phyloP scores from a whole-genome alignment of 1,140 invertebrate genomes.

The Platyura marginata region DNA sequence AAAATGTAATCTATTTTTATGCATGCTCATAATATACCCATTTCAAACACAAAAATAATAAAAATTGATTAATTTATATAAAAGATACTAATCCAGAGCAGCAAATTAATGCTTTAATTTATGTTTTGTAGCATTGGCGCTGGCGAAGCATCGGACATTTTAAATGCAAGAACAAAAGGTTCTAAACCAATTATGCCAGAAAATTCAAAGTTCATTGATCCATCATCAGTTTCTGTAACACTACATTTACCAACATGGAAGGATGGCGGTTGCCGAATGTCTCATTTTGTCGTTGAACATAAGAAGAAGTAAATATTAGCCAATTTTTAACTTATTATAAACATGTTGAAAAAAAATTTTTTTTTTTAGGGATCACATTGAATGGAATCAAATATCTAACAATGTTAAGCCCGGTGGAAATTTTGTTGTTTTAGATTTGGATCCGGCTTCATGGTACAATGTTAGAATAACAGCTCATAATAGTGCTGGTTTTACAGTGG shows the following conservation, averaged over 20 bases:
- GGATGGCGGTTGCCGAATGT: slow-evolving; percentile 88
- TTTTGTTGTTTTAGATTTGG: slow-evolving; percentile 77
- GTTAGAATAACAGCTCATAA: slow-evolving; percentile 85
- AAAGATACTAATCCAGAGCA: too few species aligned
- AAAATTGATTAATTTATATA: too few species aligned
- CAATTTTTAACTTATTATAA: not conserved
- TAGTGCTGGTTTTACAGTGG: slow-evolving; percentile 85
- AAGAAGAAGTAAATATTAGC: slow-evolving; percentile 62
- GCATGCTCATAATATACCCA: too few species aligned
- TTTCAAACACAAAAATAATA: too few species aligned
- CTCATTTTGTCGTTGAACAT: slow-evolving; percentile 89
- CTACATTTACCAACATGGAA: slow-evolving; percentile 84
- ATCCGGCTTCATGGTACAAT: slow-evolving; percentile 84
- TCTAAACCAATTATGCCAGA: slow-evolving; percentile 79
- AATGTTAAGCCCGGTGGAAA: slow-evolving; percentile 80
- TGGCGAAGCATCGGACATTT: slow-evolving; percentile 67
- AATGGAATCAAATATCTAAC: slow-evolving; percentile 88
- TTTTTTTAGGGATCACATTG: slow-evolving; percentile 42
- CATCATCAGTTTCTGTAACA: slow-evolving; percentile 78
- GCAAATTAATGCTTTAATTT: not conserved
- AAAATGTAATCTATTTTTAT: too few species aligned
- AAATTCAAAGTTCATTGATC: slow-evolving; percentile 75
- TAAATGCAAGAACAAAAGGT: slow-evolving; percentile 72
- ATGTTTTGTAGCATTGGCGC: slow-evolving; percentile 53
- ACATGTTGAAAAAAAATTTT: slow-evolving; percentile 1